Evolutionary conservation across 1,140 invertebrate genomes (phyloP), one percentile per base, ranked within the genome.

Genomic region (Chionoecetes opilio): DNA sequence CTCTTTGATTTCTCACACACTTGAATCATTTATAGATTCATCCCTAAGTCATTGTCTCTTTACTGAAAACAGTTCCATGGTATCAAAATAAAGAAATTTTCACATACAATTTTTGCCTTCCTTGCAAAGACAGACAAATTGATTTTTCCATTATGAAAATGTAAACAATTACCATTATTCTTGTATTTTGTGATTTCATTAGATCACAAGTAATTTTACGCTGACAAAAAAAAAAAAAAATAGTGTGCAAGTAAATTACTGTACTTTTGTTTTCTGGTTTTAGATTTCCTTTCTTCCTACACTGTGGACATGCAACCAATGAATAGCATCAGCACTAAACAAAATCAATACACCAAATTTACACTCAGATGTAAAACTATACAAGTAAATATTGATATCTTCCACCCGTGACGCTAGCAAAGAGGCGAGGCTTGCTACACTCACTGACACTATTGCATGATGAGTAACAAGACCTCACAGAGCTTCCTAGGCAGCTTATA

Each of bases 361-460:
- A 75, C 63, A 75, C 63, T 75, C 63, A 75, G 63, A 75, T 75
- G 63, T n/a, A 75, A 75, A 75, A 75, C 21, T n/a, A 75, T 75
- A 75, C 63, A 75, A 26, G n/a, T 75, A 75, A 17, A 75, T n/a
- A 75, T 75, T 75, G 21, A 1, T 75, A 21, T 17, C 46, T 17
- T 53, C 46, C 46, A 53, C 46, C 8, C 46, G 21, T 53, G 46
- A 53, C 8, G 46, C 11, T 9, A 53, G 46, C 46, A 11, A 14
- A 53, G 21, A 53, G 9, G 21, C 46, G 21, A 14, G 38, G 21
- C 46, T 53, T 53, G 46, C 46, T 53, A 53, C 46, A 53, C 46
- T 53, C 46, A 53, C 46, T 53, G 46, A 53, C 46, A 53, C 46
- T 53, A 53, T 53, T 53, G 46, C 46, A 53, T 53, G 46, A 53